Percentiles rank a stretch among this genome's conserved stretches.
These are phyloP conservation scores for Hydrolagus affinis DNA, from an alignment of 2,113 vertebrate species.

Conservation along the genomic window DNA sequence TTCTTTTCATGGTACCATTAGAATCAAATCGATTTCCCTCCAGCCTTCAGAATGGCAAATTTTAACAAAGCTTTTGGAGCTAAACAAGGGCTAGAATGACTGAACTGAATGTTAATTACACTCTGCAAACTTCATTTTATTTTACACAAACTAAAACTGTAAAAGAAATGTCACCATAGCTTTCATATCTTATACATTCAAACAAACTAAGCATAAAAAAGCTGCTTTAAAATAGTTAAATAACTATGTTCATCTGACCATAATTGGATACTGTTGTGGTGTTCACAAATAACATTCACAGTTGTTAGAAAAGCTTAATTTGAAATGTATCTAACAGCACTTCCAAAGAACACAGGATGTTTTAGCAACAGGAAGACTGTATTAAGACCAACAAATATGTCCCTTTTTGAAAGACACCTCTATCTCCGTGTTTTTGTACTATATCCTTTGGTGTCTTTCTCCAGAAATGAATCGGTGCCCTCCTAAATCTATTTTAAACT, in stretches of 20 bases:
- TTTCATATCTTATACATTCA: constrained; percentile 76
- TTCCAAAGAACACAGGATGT: no score
- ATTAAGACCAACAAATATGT: no score
- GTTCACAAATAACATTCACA: neutral
- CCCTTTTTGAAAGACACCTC: no score
- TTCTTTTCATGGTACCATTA: constrained; percentile 99
- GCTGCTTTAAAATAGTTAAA: constrained; percentile 58
- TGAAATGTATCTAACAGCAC: neutral
- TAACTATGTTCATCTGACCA: neutral
- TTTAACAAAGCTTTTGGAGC: constrained; percentile 85
- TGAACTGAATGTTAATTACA: constrained; percentile 99
- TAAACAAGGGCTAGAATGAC: constrained; percentile 78
- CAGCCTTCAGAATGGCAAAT: constrained; percentile 80
- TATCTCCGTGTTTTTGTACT: no score
- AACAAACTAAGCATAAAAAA: constrained; percentile 62
- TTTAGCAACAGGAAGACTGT: no score
- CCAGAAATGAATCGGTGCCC: no score
- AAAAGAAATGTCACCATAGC: constrained; percentile 81
- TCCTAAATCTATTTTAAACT: no score
- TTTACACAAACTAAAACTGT: constrained; percentile 72
- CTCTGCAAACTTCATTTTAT: constrained; percentile 81
- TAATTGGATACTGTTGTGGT: neutral
- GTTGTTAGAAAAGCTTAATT: neutral
- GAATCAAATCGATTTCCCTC: constrained; percentile 99
- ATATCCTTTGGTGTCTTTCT: no score